A percentile compares a stretch with the other conserved stretches of the same genome.
phyloP scores from a whole-genome alignment of 1,140 invertebrate species.

The Caenorhabditis tropicalis region DNA sequence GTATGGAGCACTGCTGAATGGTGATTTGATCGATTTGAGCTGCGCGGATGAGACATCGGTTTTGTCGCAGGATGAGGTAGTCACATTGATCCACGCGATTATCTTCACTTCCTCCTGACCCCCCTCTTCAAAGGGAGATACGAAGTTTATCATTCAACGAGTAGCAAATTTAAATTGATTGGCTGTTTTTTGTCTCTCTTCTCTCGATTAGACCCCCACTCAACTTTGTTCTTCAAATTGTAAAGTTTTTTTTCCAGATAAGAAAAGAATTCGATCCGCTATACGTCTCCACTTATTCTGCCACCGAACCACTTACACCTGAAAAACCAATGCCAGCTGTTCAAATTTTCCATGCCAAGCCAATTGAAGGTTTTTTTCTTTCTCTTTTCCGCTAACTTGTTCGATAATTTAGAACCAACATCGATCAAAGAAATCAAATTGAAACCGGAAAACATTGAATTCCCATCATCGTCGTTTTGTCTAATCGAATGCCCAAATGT shows the following conservation, averaged over 20 bases:
- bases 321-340: not conserved
- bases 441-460: not conserved
- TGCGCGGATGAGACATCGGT: not conserved
- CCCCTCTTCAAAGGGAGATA: not conserved
- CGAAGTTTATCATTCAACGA: constrained; percentile 3
- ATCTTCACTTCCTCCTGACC: constrained; percentile 18
- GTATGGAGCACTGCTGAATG: not conserved
- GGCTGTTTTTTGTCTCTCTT: constrained; percentile 4
- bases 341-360: constrained; percentile 11
- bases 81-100: not conserved
- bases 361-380: not conserved
- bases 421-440: not conserved
- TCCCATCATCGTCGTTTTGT: constrained; percentile 24
- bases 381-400: not conserved
- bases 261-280: constrained; percentile 44
- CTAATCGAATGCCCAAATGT: not conserved
- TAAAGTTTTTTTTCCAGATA: constrained; percentile 43
- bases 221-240: not conserved
- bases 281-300: constrained; percentile 24
- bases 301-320: not conserved
- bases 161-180: constrained; percentile 38
- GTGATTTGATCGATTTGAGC: constrained; percentile 45
- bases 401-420: constrained; percentile 26
- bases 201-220: not conserved
- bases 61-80: not conserved